These are phyloP conservation scores for Clusia tigrina DNA, from an alignment of 2,888 invertebrate genomes.

Conservation along the genomic window DNA sequence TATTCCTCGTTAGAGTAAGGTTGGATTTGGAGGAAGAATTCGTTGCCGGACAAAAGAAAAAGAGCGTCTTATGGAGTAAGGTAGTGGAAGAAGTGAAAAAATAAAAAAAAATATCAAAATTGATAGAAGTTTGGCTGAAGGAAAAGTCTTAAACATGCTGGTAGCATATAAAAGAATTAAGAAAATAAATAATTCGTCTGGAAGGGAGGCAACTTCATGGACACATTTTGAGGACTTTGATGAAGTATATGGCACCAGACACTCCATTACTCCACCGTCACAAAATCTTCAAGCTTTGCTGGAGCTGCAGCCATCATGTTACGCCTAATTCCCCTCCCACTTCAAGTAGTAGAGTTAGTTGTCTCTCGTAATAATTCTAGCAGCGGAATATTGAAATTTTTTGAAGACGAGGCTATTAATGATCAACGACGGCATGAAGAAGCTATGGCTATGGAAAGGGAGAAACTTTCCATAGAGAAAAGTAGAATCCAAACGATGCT, in stretches of 20 bases:
- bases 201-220: conserved; percentile 14
- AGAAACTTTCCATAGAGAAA: conserved; percentile 12
- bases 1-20: too few species aligned
- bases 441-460: background rate
- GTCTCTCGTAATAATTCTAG: too few species aligned
- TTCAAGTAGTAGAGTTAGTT: background rate
- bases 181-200: conserved; percentile 9
- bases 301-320: too few species aligned
- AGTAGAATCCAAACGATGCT: conserved; percentile 17
- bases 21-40: too few species aligned
- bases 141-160: conserved; percentile 15
- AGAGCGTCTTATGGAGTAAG: too few species aligned
- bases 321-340: background rate
- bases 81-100: too few species aligned
- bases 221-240: conserved; percentile 19
- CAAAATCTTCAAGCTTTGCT: background rate
- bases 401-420: conserved; percentile 13
- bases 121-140: too few species aligned
- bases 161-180: conserved; percentile 19
- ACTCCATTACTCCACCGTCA: conserved; percentile 6
- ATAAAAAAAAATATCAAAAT: too few species aligned
- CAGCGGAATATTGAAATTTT: background rate
- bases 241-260: conserved; percentile 13
- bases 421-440: background rate
- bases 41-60: too few species aligned